phyloP scores from a whole-genome alignment of 2,888 invertebrate species.

The Falcaria lacertinaria region DNA sequence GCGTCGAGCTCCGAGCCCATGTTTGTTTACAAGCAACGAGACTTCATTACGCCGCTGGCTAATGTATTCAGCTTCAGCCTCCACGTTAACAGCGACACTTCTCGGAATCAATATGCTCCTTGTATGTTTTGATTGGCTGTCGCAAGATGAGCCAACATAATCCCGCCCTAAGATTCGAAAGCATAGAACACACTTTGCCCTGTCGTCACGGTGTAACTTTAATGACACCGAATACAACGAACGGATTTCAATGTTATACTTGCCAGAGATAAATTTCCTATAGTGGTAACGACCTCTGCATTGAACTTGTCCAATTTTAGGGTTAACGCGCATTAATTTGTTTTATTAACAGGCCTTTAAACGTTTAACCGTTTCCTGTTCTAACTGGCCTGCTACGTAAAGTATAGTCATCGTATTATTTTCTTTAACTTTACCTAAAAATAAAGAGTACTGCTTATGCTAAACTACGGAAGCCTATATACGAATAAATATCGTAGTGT shows the following conservation, averaged over 20 bases:
- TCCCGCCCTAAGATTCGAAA: constrained; percentile 42
- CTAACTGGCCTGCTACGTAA: constrained; percentile 47
- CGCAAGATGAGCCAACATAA: constrained; percentile 42
- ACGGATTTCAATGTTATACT: constrained; percentile 79
- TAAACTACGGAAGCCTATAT: constrained; percentile 17
- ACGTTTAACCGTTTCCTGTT: constrained; percentile 72
- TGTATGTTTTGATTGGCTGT: constrained; percentile 79
- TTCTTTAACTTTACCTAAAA: constrained; percentile 10
- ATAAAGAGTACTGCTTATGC: constrained; percentile 16
- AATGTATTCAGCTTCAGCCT: constrained; percentile 81
- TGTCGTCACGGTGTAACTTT: constrained; percentile 44
- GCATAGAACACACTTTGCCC: constrained; percentile 57
- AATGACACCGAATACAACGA: constrained; percentile 77
- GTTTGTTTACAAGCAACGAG: constrained; percentile 79
- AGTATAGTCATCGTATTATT: constrained; percentile 46
- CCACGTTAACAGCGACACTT: constrained; percentile 80
- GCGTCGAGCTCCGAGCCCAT: constrained; percentile 45
- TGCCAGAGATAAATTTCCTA: constrained; percentile 74
- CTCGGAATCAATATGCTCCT: constrained; percentile 80
- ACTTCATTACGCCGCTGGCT: constrained; percentile 79
- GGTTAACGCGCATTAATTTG: constrained; percentile 75
- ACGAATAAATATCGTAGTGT: constrained; percentile 15
- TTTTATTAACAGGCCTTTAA: constrained; percentile 72
- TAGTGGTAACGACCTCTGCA: constrained; percentile 76
- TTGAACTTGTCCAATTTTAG: constrained; percentile 80